Evolutionary conservation across 2,113 vertebrate species (phyloP).

Genomic region (Spizaetus ornatus): DNA sequence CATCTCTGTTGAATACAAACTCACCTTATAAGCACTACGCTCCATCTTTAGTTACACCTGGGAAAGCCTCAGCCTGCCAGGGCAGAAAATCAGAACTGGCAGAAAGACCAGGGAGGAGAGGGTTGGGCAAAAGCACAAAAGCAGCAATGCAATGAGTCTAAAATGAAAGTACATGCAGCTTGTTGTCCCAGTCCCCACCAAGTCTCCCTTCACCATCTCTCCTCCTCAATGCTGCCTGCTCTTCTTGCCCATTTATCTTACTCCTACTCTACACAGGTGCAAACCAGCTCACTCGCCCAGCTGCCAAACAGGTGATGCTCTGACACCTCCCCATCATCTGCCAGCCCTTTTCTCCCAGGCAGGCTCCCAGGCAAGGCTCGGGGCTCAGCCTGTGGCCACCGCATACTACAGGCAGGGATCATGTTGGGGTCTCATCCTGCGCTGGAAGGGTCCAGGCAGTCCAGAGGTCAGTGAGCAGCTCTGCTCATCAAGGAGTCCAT

Average conservation of each 20-base stretch:
- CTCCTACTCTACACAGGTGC: background rate
- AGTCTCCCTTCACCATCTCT: background rate
- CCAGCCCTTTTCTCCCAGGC: background rate
- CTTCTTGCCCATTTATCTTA: background rate
- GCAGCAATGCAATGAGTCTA: background rate
- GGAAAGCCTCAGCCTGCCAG: background rate
- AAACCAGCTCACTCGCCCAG: background rate
- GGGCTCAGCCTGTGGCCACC: background rate
- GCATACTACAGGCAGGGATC: rapidly evolving
- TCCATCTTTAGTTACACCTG: background rate
- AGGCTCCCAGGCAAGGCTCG: background rate
- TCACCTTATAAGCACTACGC: background rate
- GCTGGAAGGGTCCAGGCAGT: background rate
- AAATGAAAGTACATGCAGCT: background rate
- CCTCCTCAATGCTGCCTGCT: background rate
- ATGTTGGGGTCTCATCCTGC: rapidly evolving
- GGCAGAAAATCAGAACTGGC: background rate
- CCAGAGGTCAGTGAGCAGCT: background rate
- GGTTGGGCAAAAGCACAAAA: background rate
- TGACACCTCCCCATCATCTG: background rate
- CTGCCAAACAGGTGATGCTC: background rate
- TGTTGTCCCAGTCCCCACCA: background rate
- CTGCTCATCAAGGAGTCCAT: background rate
- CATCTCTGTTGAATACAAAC: background rate
- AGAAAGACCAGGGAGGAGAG: background rate